Conservation (phyloP, 1,140 invertebrate genomes). For the Metaphire vulgaris region DNA sequence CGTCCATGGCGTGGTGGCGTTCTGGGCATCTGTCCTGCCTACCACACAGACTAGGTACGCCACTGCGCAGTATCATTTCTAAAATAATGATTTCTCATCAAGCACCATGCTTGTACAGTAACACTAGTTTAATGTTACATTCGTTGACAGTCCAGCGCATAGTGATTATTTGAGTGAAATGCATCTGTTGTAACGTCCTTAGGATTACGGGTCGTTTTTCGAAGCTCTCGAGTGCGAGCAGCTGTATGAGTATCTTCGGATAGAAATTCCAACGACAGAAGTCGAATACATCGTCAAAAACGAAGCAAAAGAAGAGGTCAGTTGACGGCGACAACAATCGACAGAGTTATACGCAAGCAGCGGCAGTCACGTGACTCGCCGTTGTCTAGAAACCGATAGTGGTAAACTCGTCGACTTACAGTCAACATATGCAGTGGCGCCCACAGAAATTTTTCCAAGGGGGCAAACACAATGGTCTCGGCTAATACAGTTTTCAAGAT, state of each 20-base stretch:
- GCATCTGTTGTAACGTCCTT: neutral
- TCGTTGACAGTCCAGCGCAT: neutral
- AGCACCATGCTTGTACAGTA: neutral
- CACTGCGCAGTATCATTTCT: neutral
- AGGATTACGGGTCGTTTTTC: constrained; percentile 30
- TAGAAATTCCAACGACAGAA: constrained; percentile 24
- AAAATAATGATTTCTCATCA: neutral
- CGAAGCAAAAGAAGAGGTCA: constrained; percentile 11
- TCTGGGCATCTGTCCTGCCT: no score
- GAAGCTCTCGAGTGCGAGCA: constrained; percentile 27
- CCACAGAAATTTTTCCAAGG: no score
- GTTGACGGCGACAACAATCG: neutral
- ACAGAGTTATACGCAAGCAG: neutral
- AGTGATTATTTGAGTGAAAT: neutral
- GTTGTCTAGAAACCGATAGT: no score
- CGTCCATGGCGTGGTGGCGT: no score
- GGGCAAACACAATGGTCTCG: neutral
- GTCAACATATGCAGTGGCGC: no score
- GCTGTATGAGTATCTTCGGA: constrained; percentile 21
- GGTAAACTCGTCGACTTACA: no score
- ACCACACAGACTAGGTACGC: no score
- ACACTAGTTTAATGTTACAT: neutral
- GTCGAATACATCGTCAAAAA: constrained; percentile 25
- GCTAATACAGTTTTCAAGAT: no score
- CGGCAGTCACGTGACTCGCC: neutral